A percentile compares a stretch with the other conserved stretches of the same genome.
These are phyloP conservation scores for Macquaria australasica DNA, from an alignment of 2,113 vertebrate genomes.

Conservation along the genomic window DNA sequence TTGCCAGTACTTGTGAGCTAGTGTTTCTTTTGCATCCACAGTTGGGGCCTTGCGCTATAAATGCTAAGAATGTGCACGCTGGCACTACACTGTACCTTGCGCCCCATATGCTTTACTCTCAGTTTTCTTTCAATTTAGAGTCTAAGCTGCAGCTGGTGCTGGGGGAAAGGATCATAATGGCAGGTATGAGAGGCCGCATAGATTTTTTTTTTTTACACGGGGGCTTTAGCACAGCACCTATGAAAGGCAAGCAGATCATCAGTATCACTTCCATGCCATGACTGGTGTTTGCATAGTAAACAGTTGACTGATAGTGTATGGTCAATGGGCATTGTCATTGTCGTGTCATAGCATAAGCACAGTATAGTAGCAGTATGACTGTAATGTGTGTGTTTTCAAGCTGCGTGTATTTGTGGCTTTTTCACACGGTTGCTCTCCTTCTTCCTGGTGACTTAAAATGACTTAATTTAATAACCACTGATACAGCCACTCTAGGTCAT, in stretches of 20 bases:
- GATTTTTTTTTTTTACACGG: background rate
- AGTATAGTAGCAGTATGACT: rapidly evolving
- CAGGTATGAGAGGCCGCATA: background rate
- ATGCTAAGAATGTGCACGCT: background rate
- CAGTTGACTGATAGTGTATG: background rate
- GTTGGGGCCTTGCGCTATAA: background rate
- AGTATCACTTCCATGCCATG: background rate
- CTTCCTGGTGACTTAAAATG: conserved; percentile 13
- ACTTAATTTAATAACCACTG: conserved; percentile 49
- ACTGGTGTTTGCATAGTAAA: background rate
- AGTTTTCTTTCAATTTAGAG: background rate
- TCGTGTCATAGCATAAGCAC: background rate
- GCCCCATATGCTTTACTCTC: background rate
- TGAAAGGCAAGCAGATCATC: background rate
- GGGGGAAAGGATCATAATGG: no score
- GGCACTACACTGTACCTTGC: background rate
- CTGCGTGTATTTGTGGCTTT: background rate
- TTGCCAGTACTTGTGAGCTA: background rate
- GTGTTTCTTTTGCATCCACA: background rate
- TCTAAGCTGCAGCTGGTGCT: background rate
- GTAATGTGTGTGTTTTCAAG: background rate
- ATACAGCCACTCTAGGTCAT: conserved; percentile 32
- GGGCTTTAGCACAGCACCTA: background rate
- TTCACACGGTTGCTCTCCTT: background rate
- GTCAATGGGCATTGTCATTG: background rate